phyloP scores from a whole-genome alignment of 2,113 vertebrate species.

The Colossoma macropomum region DNA sequence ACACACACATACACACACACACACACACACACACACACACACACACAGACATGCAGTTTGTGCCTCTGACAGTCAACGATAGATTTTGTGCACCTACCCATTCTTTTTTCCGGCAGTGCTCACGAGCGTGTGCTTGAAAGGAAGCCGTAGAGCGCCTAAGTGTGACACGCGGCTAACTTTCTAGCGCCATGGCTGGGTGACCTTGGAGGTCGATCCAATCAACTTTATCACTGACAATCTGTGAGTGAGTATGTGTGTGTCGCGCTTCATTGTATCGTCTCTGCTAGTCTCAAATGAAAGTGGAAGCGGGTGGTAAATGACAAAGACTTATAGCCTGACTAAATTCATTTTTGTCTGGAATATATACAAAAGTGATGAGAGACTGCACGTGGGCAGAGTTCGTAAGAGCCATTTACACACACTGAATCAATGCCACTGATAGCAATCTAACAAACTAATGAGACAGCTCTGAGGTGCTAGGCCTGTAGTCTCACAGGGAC shows the following conservation, averaged over 20 bases:
- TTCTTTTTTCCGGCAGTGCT: conserved; percentile 13
- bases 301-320: conserved; percentile 18
- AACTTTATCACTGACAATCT: conserved; percentile 34
- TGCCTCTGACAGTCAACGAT: conserved; percentile 35
- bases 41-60: not conserved
- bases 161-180: conserved; percentile 9
- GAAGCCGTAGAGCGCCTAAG: not conserved
- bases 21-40: conserved; percentile 6
- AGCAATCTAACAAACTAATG: not conserved
- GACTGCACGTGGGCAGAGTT: not conserved
- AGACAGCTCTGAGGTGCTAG: not conserved
- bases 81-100: conserved; percentile 27
- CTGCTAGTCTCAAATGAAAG: not conserved
- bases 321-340: not conserved
- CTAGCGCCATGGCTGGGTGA: conserved; percentile 18
- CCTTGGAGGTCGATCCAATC: conserved; percentile 49
- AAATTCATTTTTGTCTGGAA: conserved; percentile 13
- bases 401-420: not conserved
- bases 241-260: not conserved
- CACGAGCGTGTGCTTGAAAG: not conserved
- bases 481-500: no score
- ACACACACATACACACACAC: conserved; percentile 1
- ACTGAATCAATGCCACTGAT: not conserved
- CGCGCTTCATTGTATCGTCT: conserved; percentile 10
- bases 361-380: not conserved